These are phyloP conservation scores for Heliconius nattereri DNA, from an alignment of 1,140 invertebrate species.

Conservation along the genomic window DNA sequence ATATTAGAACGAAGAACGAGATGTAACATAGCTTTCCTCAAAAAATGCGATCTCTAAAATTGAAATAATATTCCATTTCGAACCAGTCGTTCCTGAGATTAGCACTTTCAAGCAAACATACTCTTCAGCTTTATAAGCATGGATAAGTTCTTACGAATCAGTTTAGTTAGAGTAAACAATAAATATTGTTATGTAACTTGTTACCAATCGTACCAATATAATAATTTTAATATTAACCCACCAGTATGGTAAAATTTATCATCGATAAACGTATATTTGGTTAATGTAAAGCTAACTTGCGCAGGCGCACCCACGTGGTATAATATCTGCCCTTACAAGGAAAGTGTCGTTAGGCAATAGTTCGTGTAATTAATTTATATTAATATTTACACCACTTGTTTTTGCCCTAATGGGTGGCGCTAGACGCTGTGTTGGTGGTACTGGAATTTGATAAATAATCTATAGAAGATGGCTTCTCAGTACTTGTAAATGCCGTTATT, in stretches of 20 bases:
- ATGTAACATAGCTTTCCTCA: no score
- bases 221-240: conserved; percentile 1
- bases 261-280: conserved; percentile 18
- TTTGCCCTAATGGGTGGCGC: neutral
- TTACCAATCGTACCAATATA: neutral
- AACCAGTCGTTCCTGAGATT: no score
- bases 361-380: conserved; percentile 30
- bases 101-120: no score
- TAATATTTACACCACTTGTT: conserved; percentile 15
- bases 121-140: no score
- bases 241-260: conserved; percentile 19
- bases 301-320: conserved; percentile 26
- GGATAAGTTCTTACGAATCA: no score
- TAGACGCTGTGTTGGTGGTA: neutral
- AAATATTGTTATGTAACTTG: neutral
- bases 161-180: neutral
- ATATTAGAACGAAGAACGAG: no score
- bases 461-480: neutral
- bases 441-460: neutral
- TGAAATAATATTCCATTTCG: no score
- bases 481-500: no score
- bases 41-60: no score
- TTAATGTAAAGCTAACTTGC: conserved; percentile 18
- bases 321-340: conserved; percentile 29
- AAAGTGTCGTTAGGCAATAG: conserved; percentile 30